Conservation (phyloP, 2,797 vertebrate species). For the Vipera ursinii region DNA sequence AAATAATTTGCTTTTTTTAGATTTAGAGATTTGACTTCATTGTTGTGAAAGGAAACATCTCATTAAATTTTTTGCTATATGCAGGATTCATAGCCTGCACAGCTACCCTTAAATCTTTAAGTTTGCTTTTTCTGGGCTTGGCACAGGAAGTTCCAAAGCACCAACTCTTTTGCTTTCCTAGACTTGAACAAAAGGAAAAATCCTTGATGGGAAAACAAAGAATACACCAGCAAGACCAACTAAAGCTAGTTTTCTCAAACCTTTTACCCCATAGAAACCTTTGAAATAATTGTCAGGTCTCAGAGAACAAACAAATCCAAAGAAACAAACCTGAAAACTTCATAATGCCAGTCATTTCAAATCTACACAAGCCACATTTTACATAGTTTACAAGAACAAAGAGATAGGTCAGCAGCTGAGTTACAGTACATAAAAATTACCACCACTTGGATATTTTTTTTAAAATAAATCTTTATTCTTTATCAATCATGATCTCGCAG, state of each 20-base stretch:
- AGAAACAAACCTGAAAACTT: not conserved
- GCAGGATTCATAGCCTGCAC: not conserved
- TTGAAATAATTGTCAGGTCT: not conserved
- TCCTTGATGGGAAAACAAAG: not conserved
- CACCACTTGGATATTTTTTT: not conserved
- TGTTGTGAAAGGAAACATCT: not conserved
- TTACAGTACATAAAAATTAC: not conserved
- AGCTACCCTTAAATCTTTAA: not conserved
- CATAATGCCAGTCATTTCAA: not conserved
- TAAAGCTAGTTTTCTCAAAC: not conserved
- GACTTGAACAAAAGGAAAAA: not conserved
- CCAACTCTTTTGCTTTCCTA: not conserved
- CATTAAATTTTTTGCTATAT: not conserved
- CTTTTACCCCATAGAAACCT: not conserved
- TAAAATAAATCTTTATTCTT: not conserved
- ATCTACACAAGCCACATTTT: not conserved
- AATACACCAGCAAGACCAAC: not conserved
- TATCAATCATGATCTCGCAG: not conserved
- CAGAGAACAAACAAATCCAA: not conserved
- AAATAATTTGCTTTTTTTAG: not conserved
- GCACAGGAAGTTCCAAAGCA: not conserved
- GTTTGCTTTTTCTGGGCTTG: not conserved
- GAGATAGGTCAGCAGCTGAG: not conserved
- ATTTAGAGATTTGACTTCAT: not conserved
- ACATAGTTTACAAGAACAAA: not conserved